phyloP scores from a whole-genome alignment of 1,140 invertebrate species.

The Campoletis sonorensis region DNA sequence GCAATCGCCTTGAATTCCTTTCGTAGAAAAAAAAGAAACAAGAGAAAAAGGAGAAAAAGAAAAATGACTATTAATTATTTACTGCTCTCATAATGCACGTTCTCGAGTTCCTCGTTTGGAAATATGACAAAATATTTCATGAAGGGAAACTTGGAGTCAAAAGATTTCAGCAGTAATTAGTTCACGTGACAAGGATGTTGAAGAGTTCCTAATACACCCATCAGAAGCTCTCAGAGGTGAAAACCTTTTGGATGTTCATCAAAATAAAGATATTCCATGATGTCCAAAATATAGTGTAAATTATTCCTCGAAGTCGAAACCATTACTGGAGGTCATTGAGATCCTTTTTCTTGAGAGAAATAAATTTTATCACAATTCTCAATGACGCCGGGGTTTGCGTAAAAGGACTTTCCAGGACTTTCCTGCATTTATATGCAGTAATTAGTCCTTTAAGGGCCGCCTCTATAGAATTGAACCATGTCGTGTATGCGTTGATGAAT shows the following conservation, averaged over 20 bases:
- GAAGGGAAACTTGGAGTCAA: neutral
- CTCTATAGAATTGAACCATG: neutral
- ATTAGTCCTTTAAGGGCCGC: too few relatives aligned
- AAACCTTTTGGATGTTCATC: too few relatives aligned
- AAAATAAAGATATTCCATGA: too few relatives aligned
- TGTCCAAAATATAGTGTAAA: too few relatives aligned
- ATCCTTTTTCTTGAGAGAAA: too few relatives aligned
- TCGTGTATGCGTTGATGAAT: neutral
- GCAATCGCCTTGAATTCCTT: conserved; percentile 7
- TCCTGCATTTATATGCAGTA: neutral
- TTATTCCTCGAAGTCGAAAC: too few relatives aligned
- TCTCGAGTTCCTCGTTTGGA: neutral
- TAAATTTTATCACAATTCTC: too few relatives aligned
- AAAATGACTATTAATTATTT: neutral
- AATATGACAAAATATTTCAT: neutral
- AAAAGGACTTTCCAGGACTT: too few relatives aligned
- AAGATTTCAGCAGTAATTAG: neutral
- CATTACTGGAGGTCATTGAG: too few relatives aligned
- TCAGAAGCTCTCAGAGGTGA: neutral
- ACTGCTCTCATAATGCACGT: neutral
- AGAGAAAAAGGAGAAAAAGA: too few relatives aligned
- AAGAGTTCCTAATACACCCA: neutral
- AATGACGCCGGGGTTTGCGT: too few relatives aligned
- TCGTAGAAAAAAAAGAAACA: neutral
- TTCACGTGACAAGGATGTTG: neutral